phyloP scores from a whole-genome alignment of 2,797 vertebrate genomes.

The Danio albolineatus region DNA sequence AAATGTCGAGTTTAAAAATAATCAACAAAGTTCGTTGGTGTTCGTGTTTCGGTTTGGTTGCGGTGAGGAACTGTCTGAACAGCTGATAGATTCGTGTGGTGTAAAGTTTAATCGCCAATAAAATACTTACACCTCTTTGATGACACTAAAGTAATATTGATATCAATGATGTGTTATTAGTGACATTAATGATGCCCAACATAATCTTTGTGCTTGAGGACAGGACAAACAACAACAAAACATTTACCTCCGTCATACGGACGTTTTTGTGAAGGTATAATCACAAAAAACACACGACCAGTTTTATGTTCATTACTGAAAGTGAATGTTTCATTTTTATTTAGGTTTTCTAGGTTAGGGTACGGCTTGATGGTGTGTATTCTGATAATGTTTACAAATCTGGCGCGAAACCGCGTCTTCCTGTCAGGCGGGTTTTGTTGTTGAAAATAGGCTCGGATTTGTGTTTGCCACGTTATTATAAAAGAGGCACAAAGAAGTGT shows the following conservation, averaged over 20 bases:
- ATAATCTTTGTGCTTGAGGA: neutral
- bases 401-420: slow-evolving; percentile 14
- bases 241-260: neutral
- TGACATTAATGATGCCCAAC: neutral
- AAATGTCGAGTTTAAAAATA: neutral
- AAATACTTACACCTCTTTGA: neutral
- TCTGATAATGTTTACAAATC: slow-evolving; percentile 14
- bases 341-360: neutral
- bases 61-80: neutral
- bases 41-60: neutral
- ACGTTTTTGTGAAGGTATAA: neutral
- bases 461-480: neutral
- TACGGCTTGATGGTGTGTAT: neutral
- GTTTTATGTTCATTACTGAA: neutral
- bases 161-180: neutral
- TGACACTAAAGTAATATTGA: neutral
- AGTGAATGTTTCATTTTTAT: neutral
- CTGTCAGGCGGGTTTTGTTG: neutral
- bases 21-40: neutral
- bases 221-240: neutral
- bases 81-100: neutral
- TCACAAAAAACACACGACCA: neutral
- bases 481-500: neutral
- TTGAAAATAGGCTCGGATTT: neutral
- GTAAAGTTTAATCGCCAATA: neutral